Evolutionary conservation across 2,888 invertebrate species (phyloP), one percentile per base, ranked within the genome.

Genomic region (Torymus aiolomorphi): DNA sequence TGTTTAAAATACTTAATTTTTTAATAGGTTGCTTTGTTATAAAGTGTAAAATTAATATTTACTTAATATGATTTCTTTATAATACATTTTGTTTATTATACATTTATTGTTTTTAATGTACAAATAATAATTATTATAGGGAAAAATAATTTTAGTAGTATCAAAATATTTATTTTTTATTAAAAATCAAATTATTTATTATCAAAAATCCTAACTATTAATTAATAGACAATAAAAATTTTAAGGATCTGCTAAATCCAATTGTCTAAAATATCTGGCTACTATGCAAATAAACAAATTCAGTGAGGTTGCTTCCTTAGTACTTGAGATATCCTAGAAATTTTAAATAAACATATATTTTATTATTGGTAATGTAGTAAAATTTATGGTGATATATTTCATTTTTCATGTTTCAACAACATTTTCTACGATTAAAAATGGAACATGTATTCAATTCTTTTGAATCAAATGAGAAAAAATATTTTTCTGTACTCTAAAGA

Each of bases 241-340:
- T 87, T 76, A 88, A 59, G 86, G 76, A 84, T 95, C 95, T 42
- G 94, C 94, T 86, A 96, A 91, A 90, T 96, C 96, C 83, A 92
- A 91, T 89, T 96, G 96, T 83, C 93, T 92, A 90, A 95, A 96
- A 90, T 95, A 95, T 85, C 93, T 92, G 59, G 94, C 93, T 65
- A 96, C 94, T 83, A 96, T 90, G 89, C 95, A 95, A 87, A 96
- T 95, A 85, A 95, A 93, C 71, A 96, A 91, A 90, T 95, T 96
- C 59, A 95, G 88, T 11, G 94, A 92, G 67, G 91, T 89, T 65
- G 92, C 92, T 61, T 91, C 88, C 10, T 82, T 82, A 56, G 66
- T 70, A 51, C 83, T 78, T 61, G 65, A 76, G 69, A 66, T 77
- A 82, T 83, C 83, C 85, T 85, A 80, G 80, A 85, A 83, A 51